phyloP scores from a whole-genome alignment of 2,888 invertebrate genomes.

The Drosophila conformis region DNA sequence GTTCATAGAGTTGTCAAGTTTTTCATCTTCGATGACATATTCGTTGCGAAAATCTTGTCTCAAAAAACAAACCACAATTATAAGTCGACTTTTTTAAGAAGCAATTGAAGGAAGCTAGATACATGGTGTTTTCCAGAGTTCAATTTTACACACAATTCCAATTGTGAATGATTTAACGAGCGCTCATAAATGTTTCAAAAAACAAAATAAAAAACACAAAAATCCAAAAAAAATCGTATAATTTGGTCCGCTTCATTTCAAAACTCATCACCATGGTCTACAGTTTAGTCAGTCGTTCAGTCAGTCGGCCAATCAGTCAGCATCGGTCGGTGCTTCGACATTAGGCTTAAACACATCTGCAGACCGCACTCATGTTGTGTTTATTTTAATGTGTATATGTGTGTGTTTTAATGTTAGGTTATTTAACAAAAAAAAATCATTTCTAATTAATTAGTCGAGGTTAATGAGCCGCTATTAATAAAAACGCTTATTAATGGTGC shows the following conservation, averaged over 20 bases:
- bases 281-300: constrained; percentile 18
- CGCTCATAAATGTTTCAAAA: constrained; percentile 68
- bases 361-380: constrained; percentile 52
- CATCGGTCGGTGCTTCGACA: constrained; percentile 23
- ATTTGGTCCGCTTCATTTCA: constrained; percentile 73
- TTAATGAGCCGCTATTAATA: constrained; percentile 77
- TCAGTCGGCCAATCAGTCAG: background rate
- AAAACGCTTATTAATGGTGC: constrained; percentile 75
- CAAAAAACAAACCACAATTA: background rate
- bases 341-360: constrained; percentile 39
- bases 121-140: background rate
- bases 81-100: background rate
- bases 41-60: background rate
- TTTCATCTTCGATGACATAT: background rate
- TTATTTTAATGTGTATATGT: constrained; percentile 7
- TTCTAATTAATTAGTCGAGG: constrained; percentile 76
- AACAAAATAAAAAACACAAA: constrained; percentile 18
- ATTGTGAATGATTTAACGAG: constrained; percentile 67
- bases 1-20: background rate
- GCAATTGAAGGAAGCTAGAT: background rate
- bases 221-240: constrained; percentile 48
- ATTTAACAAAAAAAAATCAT: constrained; percentile 43
- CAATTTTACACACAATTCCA: background rate
- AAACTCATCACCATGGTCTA: constrained; percentile 67
- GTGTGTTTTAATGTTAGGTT: constrained; percentile 13